Evolutionary conservation across 92 coral and sea anemone genomes (phyloP).

Genomic region (Zoanthus gigantus): DNA sequence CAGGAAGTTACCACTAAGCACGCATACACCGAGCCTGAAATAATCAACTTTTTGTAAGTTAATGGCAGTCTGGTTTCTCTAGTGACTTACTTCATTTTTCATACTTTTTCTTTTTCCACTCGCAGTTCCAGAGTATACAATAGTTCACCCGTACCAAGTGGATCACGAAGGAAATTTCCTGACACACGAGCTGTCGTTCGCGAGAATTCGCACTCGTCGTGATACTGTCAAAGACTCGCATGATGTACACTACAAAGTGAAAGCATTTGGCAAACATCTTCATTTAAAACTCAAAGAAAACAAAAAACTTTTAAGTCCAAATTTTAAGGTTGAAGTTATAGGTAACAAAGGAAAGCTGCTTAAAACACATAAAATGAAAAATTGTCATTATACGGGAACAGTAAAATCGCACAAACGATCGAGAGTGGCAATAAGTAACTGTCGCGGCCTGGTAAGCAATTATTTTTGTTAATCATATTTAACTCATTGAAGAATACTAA

Average conservation of each 20-base stretch:
- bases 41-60: too few species aligned
- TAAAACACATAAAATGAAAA: conserved; percentile 86
- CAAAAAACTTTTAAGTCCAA: conserved; percentile 81
- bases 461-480: too few species aligned
- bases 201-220: conserved; percentile 85
- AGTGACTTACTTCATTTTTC: too few species aligned
- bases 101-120: too few species aligned
- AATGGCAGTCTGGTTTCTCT: too few species aligned
- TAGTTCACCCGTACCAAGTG: conserved; percentile 85
- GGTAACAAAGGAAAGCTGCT: conserved; percentile 84
- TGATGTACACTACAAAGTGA: conserved; percentile 83
- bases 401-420: conserved; percentile 74
- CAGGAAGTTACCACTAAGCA: too few species aligned
- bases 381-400: conserved; percentile 89
- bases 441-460: conserved; percentile 87
- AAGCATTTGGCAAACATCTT: conserved; percentile 86
- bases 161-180: conserved; percentile 80
- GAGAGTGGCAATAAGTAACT: conserved; percentile 90
- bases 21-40: too few species aligned
- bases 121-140: conserved; percentile 92
- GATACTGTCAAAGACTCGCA: conserved; percentile 53
- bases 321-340: conserved; percentile 86
- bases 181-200: conserved; percentile 83
- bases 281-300: conserved; percentile 87
- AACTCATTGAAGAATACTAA: too few species aligned